Evolutionary conservation across 2,888 invertebrate genomes (phyloP).

Genomic region (Macaria notata): DNA sequence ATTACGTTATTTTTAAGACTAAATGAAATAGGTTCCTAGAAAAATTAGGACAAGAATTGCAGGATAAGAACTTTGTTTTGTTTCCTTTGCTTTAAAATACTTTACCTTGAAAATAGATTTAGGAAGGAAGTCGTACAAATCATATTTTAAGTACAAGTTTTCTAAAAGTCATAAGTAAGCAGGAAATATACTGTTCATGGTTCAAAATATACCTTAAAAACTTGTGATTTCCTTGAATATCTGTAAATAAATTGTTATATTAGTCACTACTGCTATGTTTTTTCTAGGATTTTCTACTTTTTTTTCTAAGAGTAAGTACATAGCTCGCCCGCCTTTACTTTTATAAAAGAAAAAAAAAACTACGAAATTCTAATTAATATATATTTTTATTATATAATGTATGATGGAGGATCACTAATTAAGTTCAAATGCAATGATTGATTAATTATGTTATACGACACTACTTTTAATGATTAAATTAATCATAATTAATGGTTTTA

Average conservation of each 20-base stretch:
- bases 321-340: slow-evolving; percentile 66
- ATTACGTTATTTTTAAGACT: no score
- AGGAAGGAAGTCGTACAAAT: no score
- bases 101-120: no score
- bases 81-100: no score
- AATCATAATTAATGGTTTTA: slow-evolving; percentile 18
- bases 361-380: slow-evolving; percentile 24
- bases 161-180: no score
- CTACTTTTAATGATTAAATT: not conserved
- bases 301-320: slow-evolving; percentile 34
- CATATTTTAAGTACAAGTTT: no score
- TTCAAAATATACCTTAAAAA: slow-evolving; percentile 29
- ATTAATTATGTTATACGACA: no score
- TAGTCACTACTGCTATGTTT: slow-evolving; percentile 26
- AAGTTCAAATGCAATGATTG: no score
- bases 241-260: slow-evolving; percentile 33
- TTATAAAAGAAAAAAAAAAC: slow-evolving; percentile 32
- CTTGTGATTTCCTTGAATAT: slow-evolving; percentile 28
- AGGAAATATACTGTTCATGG: not conserved
- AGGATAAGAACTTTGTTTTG: no score
- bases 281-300: slow-evolving; percentile 1
- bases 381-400: not conserved
- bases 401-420: no score
- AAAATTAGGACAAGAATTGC: no score
- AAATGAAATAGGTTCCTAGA: no score